A percentile compares a stretch with the other conserved stretches of the same genome.
phyloP scores from a whole-genome alignment of 2,888 invertebrate species.

The Molorchus minor region DNA sequence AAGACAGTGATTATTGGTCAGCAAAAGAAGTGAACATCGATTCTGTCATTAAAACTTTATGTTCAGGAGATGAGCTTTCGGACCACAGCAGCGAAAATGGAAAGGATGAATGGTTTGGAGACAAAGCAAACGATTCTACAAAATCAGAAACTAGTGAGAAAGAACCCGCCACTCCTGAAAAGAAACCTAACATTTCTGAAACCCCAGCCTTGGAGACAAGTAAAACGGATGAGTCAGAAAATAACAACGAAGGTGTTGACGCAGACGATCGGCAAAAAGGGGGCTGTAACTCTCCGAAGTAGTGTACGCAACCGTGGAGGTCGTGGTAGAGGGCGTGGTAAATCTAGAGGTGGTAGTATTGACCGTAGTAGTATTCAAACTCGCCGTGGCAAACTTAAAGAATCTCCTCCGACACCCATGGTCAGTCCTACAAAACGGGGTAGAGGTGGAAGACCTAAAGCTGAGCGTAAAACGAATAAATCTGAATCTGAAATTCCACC shows the following conservation, averaged over 20 bases:
- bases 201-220: constrained; percentile 40
- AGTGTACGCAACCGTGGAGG: constrained; percentile 51
- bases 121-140: constrained; percentile 35
- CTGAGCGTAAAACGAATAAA: constrained; percentile 67
- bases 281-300: constrained; percentile 14
- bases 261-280: constrained; percentile 45
- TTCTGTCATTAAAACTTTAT: constrained; percentile 80
- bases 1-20: constrained; percentile 73
- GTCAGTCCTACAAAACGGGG: constrained; percentile 54
- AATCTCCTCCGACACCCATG: constrained; percentile 46
- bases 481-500: constrained; percentile 68
- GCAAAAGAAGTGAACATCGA: constrained; percentile 83
- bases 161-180: constrained; percentile 22
- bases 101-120: constrained; percentile 53
- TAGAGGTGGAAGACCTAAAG: constrained; percentile 64
- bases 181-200: constrained; percentile 26
- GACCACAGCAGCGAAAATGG: constrained; percentile 58
- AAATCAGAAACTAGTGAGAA: constrained; percentile 19
- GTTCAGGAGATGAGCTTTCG: constrained; percentile 64
- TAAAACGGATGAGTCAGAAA: constrained; percentile 39
- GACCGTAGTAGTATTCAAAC: constrained; percentile 67
- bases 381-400: constrained; percentile 58
- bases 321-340: constrained; percentile 55
- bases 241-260: constrained; percentile 55
- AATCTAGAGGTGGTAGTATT: constrained; percentile 37